Percentiles rank a stretch among this genome's conserved stretches.
phyloP scores from a whole-genome alignment of 2,113 vertebrate species.

The Puntigrus tetrazona region DNA sequence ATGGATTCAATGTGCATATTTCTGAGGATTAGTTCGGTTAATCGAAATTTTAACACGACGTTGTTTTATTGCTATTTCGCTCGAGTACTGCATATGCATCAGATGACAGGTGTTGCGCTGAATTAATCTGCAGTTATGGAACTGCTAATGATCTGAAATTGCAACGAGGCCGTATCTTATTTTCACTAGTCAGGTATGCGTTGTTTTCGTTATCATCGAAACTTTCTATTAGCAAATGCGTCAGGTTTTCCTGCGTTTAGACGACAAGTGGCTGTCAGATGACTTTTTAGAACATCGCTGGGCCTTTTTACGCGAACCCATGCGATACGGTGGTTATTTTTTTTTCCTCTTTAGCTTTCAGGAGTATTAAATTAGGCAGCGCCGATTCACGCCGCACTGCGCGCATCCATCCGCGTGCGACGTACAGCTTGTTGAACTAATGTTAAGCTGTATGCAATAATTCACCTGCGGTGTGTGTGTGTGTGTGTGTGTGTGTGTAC shows the following conservation, averaged over 20 bases:
- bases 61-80: not conserved
- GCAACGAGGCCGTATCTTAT: not conserved
- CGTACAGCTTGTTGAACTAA: slow-evolving; percentile 32
- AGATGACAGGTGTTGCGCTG: not conserved
- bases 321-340: not conserved
- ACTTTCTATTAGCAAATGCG: not conserved
- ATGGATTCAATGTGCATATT: not conserved
- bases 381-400: not conserved
- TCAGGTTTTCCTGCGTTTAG: not conserved
- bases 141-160: not conserved
- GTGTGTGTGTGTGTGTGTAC: slow-evolving; percentile 23
- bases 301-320: not conserved
- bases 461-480: slow-evolving; percentile 41
- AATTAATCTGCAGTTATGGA: not conserved
- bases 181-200: not conserved
- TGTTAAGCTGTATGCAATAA: slow-evolving; percentile 19
- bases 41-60: not conserved
- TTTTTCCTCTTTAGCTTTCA: not conserved
- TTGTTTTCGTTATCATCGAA: not conserved
- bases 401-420: not conserved
- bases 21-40: not conserved
- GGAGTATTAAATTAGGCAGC: slow-evolving; percentile 17
- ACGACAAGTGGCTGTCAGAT: not conserved
- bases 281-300: not conserved
- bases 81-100: not conserved